These are phyloP conservation scores for Trigoniulus corallinus DNA, from an alignment of 1,140 invertebrate genomes.

Conservation along the genomic window DNA sequence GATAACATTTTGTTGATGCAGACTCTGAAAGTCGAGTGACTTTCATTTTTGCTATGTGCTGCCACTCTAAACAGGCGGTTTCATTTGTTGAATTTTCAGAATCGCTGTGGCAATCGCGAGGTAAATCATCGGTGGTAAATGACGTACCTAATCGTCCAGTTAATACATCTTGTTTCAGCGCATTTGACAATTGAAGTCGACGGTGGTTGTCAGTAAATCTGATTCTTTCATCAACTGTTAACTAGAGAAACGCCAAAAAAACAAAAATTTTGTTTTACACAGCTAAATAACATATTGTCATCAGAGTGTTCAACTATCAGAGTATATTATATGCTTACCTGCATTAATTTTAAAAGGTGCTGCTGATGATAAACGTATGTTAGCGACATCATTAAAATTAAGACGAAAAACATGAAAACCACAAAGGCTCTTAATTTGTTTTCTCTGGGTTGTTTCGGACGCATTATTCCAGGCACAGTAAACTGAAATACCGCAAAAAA, in stretches of 20 bases:
- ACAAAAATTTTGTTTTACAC: slow-evolving; percentile 3
- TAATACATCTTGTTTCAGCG: slow-evolving; percentile 49
- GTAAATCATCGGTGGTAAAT: background rate
- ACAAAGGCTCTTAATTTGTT: slow-evolving; percentile 60
- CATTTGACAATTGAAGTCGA: slow-evolving; percentile 50
- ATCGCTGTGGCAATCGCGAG: background rate
- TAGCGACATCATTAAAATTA: slow-evolving; percentile 60
- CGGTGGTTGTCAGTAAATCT: slow-evolving; percentile 64
- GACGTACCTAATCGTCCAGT: slow-evolving; percentile 42
- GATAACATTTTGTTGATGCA: slow-evolving; percentile 44
- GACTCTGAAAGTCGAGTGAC: background rate
- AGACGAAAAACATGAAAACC: slow-evolving; percentile 54
- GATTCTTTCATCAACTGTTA: slow-evolving; percentile 63
- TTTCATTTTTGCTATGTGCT: slow-evolving; percentile 43
- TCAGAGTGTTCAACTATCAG: no score
- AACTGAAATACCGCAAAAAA: slow-evolving; percentile 20
- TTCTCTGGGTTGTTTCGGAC: slow-evolving; percentile 37
- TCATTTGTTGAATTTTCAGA: background rate
- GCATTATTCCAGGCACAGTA: slow-evolving; percentile 32
- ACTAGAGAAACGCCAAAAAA: slow-evolving; percentile 28
- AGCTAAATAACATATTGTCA: background rate
- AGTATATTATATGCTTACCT: no score
- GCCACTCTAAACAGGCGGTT: slow-evolving; percentile 59
- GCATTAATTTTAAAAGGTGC: slow-evolving; percentile 40
- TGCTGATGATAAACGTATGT: slow-evolving; percentile 66